Conservation (phyloP, 2,888 invertebrate genomes). For the Maniola hyperantus region DNA sequence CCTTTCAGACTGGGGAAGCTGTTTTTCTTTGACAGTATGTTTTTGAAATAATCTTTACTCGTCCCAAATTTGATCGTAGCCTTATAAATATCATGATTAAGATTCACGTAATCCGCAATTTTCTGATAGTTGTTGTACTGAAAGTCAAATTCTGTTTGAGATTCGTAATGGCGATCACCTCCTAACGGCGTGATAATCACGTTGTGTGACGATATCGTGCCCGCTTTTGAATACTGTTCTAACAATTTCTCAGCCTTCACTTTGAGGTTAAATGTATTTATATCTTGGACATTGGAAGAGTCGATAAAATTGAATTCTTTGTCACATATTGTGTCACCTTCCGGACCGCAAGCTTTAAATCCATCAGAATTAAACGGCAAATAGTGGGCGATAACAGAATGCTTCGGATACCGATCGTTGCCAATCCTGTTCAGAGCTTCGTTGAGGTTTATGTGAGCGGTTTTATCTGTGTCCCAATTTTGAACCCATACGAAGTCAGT, state of each 20-base stretch:
- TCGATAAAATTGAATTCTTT: conserved; percentile 86
- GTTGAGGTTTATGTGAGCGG: conserved; percentile 55
- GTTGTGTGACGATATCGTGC: conserved; percentile 93
- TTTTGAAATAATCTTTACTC: conserved; percentile 92
- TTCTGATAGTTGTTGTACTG: conserved; percentile 96
- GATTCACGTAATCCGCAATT: conserved; percentile 93
- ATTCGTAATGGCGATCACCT: conserved; percentile 95
- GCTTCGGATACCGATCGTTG: conserved; percentile 59
- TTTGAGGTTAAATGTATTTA: conserved; percentile 91
- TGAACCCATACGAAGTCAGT: conserved; percentile 97
- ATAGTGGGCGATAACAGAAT: conserved; percentile 63
- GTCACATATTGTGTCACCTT: conserved; percentile 51
- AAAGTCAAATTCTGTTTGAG: conserved; percentile 94
- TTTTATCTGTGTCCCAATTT: conserved; percentile 85
- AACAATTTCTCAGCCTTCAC: conserved; percentile 91
- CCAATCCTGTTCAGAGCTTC: conserved; percentile 60
- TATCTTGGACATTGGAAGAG: conserved; percentile 87
- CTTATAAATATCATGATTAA: conserved; percentile 85
- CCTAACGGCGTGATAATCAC: conserved; percentile 96
- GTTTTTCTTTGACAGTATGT: conserved; percentile 84
- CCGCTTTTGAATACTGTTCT: conserved; percentile 94
- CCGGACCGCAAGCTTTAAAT: conserved; percentile 67
- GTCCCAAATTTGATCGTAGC: conserved; percentile 94
- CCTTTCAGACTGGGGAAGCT: conserved; percentile 89
- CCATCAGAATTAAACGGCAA: conserved; percentile 69